Evolutionary conservation across 1,140 invertebrate species (phyloP).

Genomic region (Orius laevigatus): DNA sequence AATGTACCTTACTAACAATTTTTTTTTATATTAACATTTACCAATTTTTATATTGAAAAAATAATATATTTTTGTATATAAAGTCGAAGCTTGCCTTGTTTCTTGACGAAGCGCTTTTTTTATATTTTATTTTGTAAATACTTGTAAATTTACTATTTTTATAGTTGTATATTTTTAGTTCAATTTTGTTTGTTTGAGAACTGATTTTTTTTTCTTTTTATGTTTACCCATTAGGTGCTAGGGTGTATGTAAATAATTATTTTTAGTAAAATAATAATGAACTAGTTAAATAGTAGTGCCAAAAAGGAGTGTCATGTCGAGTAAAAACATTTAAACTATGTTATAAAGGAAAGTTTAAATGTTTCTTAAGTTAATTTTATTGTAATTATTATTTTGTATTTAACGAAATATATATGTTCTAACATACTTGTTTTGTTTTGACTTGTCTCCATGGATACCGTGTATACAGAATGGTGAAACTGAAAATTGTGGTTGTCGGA

Average conservation of each 20-base stretch:
- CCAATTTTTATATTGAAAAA: too few relatives aligned
- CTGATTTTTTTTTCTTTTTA: too few relatives aligned
- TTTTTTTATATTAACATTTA: too few relatives aligned
- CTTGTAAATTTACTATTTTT: too few relatives aligned
- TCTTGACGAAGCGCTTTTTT: too few relatives aligned
- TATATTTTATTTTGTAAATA: slow-evolving; percentile 4
- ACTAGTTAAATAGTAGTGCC: slow-evolving; percentile 11
- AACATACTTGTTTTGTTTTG: not conserved
- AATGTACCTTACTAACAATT: not conserved
- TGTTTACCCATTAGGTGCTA: too few relatives aligned
- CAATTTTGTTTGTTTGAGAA: slow-evolving; percentile 8
- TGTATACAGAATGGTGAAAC: too few relatives aligned
- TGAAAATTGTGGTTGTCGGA: too few relatives aligned
- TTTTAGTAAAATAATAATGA: not conserved
- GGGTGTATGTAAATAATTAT: too few relatives aligned
- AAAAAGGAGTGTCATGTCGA: slow-evolving; percentile 13
- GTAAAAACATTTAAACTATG: not conserved
- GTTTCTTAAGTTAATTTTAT: slow-evolving; percentile 9
- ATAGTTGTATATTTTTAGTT: not conserved
- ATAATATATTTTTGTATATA: too few relatives aligned
- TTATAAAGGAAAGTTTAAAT: slow-evolving; percentile 4
- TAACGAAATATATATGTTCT: slow-evolving; percentile 10
- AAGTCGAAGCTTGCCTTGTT: too few relatives aligned
- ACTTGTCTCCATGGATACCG: not conserved
- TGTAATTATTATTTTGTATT: slow-evolving; percentile 11